A percentile compares a stretch with the other conserved stretches of the same genome.
Evolutionary conservation across 1,140 invertebrate genomes (phyloP).

Genomic region (Ips typographus): DNA sequence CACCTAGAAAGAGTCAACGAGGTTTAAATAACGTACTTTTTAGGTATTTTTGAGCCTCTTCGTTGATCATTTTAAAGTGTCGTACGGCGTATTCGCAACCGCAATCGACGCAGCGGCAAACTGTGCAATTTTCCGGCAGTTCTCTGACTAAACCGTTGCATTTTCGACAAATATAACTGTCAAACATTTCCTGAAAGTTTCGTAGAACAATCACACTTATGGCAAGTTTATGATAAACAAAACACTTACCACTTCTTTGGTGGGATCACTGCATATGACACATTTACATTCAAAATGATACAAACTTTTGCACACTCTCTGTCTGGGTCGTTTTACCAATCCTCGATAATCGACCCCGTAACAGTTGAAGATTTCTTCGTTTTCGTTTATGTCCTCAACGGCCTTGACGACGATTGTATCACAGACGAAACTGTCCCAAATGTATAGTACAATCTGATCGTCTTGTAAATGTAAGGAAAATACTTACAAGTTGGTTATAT

Average conservation of each 20-base stretch:
- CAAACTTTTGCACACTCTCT: conserved; percentile 40
- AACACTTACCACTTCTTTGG: conserved; percentile 42
- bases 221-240: neutral
- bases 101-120: conserved; percentile 39
- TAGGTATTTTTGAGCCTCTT: conserved; percentile 42
- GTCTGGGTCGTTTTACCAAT: conserved; percentile 40
- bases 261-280: conserved; percentile 42
- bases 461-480: neutral
- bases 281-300: conserved; percentile 51
- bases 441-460: neutral
- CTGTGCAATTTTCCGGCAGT: conserved; percentile 28
- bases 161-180: conserved; percentile 42
- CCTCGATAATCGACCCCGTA: conserved; percentile 48
- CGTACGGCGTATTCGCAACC: conserved; percentile 38
- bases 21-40: conserved; percentile 34
- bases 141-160: conserved; percentile 42
- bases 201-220: conserved; percentile 21
- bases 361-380: conserved; percentile 50
- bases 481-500: conserved; percentile 74
- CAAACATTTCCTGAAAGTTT: conserved; percentile 39
- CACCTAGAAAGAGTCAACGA: neutral
- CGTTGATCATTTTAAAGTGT: conserved; percentile 40
- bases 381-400: conserved; percentile 43
- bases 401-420: conserved; percentile 49
- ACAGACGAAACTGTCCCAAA: conserved; percentile 40